Evolutionary conservation across 2,888 invertebrate genomes (phyloP).

Genomic region (Stenichneumon culpator): DNA sequence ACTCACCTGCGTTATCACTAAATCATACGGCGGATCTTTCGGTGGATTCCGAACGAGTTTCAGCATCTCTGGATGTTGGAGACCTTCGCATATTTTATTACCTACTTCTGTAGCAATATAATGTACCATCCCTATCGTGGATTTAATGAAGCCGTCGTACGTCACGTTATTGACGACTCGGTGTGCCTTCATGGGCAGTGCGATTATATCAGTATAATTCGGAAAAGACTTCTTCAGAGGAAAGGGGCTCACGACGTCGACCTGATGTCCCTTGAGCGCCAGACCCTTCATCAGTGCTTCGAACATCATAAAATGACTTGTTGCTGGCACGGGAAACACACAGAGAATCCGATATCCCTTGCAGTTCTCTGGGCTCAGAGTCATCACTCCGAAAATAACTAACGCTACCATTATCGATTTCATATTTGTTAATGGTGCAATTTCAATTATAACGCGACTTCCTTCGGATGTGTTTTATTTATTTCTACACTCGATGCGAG

Average conservation of each 20-base stretch:
- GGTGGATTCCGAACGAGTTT: conserved; percentile 73
- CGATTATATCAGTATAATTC: conserved; percentile 68
- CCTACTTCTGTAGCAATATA: conserved; percentile 63
- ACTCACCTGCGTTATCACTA: conserved; percentile 72
- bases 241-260: conserved; percentile 77
- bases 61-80: conserved; percentile 69
- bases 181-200: conserved; percentile 41
- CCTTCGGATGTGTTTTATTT: not conserved
- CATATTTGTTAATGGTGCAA: conserved; percentile 8
- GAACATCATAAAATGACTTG: conserved; percentile 85
- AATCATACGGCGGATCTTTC: conserved; percentile 74
- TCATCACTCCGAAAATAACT: conserved; percentile 13
- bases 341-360: conserved; percentile 77
- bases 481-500: not conserved
- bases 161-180: conserved; percentile 65
- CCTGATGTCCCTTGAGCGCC: conserved; percentile 84
- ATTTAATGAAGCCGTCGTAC: conserved; percentile 41
- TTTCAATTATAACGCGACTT: not conserved
- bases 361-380: conserved; percentile 47
- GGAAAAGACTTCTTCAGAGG: conserved; percentile 64
- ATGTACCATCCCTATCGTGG: conserved; percentile 52
- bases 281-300: conserved; percentile 84
- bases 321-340: conserved; percentile 84
- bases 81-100: conserved; percentile 70
- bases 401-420: conserved; percentile 1